Conservation (phyloP, 2,888 invertebrate genomes). For the Sialis lutaria region DNA sequence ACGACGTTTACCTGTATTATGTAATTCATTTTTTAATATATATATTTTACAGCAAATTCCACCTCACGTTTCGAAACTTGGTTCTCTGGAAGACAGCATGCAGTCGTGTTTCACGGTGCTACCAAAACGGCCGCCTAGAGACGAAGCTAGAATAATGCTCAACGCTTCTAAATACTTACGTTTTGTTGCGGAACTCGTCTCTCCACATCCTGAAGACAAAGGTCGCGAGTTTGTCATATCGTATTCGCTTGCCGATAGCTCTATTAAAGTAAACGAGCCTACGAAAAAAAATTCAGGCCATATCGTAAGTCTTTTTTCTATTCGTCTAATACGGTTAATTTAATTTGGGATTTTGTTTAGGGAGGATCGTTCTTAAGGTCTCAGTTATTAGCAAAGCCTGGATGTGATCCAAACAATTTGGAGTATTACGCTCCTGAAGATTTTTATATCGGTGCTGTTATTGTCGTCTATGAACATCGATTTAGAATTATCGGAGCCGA, state of each 20-base stretch:
- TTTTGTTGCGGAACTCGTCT: slow-evolving; percentile 61
- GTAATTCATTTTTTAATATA: no score
- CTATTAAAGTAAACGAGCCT: slow-evolving; percentile 56
- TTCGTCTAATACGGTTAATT: background rate
- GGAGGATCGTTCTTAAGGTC: slow-evolving; percentile 60
- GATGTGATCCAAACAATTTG: slow-evolving; percentile 48
- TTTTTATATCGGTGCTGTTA: slow-evolving; percentile 57
- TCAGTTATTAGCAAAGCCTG: slow-evolving; percentile 48
- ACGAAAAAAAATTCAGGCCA: slow-evolving; percentile 59
- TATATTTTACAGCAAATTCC: slow-evolving; percentile 26
- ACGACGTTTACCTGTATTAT: no score
- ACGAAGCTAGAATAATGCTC: slow-evolving; percentile 53
- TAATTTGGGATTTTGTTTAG: slow-evolving; percentile 10
- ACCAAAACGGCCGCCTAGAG: slow-evolving; percentile 56
- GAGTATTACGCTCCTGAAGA: slow-evolving; percentile 61
- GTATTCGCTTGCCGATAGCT: slow-evolving; percentile 60
- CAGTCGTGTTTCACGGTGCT: slow-evolving; percentile 51
- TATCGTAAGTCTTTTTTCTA: slow-evolving; percentile 14
- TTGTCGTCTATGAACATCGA: slow-evolving; percentile 55
- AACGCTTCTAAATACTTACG: slow-evolving; percentile 48
- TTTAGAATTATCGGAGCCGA: slow-evolving; percentile 65
- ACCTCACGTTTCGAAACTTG: slow-evolving; percentile 55
- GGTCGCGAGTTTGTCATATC: slow-evolving; percentile 57
- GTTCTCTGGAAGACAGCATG: slow-evolving; percentile 59
- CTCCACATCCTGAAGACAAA: slow-evolving; percentile 59